Evolutionary conservation across 2,113 vertebrate species (phyloP), one percentile per base, ranked within the genome.

Genomic region (Podilymbus podiceps): DNA sequence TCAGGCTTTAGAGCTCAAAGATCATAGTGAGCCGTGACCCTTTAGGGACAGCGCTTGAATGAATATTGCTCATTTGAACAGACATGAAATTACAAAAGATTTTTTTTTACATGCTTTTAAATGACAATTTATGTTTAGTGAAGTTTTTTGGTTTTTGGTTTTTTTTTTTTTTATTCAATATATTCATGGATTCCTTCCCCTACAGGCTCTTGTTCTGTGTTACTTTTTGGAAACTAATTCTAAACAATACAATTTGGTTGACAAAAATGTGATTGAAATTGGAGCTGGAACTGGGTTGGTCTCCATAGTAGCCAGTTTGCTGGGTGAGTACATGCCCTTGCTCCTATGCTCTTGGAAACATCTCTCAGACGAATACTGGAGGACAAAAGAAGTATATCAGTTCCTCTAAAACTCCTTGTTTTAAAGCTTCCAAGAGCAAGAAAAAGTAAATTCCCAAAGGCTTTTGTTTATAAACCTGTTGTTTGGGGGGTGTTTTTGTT

Each of bases 271-370:
- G 85, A 99, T 99, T 95, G 99, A 99, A 98, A 98, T 99, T 77
- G 99, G 99, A 91, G 99, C 99, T 78, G 99, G 99, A 93, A 99
- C 99, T 49, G 99, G 99, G 9, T 97, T 99, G 10, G 99, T 99
- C 74, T 99, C 99, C 76, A 98, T 99, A 42, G 99, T 99, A 62
- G 98, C 99, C 90, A 98, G 98, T 89, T 97, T 99, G 44, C 98
- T 99, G 64, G 99, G 99, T 99, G 95, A 97, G 97, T 96, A 90
- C 40, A 4, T 89, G 20, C 18, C 27, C 40, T 79, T 85, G 89
- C 52, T 91, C 40, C 62, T 52, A 33, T 40, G 33, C 47, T 63
- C 35, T 76, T 90, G 79, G n/a, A 69, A 82, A 55, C 18, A 40
- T 33, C 21, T 79, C 77, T 50, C 49, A 84, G 73, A 72, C 46